Percentiles rank a stretch among this genome's conserved stretches.
phyloP scores from a whole-genome alignment of 2,113 vertebrate species.

The Agelaius phoeniceus region DNA sequence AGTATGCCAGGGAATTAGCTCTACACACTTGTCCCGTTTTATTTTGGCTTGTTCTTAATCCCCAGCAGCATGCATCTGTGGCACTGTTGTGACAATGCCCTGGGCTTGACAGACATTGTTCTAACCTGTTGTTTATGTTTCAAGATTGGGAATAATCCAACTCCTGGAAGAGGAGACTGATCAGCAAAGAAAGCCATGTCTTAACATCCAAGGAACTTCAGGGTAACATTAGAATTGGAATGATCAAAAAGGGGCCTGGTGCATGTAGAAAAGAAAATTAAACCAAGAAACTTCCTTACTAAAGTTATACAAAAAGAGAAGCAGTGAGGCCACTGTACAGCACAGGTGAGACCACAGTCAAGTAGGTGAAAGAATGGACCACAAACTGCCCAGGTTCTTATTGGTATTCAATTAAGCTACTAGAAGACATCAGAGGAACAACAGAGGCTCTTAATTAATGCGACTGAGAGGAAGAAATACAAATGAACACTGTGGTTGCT shows the following conservation, averaged over 20 bases:
- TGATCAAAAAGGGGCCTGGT: not conserved
- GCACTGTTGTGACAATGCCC: not conserved
- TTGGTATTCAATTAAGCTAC: not conserved
- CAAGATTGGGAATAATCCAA: not conserved
- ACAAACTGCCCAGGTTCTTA: not conserved
- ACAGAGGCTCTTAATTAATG: not conserved
- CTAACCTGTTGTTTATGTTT: not conserved
- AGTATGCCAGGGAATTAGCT: not conserved
- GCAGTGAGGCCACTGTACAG: not conserved
- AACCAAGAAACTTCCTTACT: not conserved
- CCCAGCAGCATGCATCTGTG: not conserved
- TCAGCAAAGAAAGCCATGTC: not conserved
- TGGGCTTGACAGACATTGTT: not conserved
- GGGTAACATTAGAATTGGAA: not conserved
- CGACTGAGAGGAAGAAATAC: not conserved
- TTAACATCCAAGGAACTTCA: not conserved
- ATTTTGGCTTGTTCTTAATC: not conserved
- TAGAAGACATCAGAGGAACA: not conserved
- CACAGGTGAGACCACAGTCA: not conserved
- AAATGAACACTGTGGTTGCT: not conserved
- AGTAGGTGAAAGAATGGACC: not conserved
- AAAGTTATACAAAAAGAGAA: not conserved
- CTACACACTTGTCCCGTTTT: fast-evolving
- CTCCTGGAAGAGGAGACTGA: not conserved
- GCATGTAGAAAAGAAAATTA: not conserved